These are phyloP conservation scores for Tanypteryx hageni DNA, from an alignment of 2,888 invertebrate species.

Conservation along the genomic window DNA sequence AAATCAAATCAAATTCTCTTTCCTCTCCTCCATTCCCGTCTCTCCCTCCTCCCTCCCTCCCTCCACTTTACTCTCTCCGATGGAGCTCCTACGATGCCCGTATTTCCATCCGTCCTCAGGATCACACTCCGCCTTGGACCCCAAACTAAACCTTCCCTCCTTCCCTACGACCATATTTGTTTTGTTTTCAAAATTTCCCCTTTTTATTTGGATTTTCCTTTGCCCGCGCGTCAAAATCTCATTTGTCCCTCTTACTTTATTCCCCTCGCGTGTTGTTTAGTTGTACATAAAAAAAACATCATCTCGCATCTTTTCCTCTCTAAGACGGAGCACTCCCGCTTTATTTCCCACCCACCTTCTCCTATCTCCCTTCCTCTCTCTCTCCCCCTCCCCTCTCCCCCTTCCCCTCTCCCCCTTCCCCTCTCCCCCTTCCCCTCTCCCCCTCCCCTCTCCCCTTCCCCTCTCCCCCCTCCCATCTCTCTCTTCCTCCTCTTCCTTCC, in stretches of 20 bases:
- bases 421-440: too few species aligned
- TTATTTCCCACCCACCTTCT: too few species aligned
- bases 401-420: too few species aligned
- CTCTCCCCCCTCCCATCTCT: too few species aligned
- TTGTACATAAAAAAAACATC: slow-evolving; percentile 14
- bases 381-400: too few species aligned
- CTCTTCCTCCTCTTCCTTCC: too few species aligned
- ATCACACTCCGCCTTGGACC: too few species aligned
- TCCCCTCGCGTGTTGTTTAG: neutral
- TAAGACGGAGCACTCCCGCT: too few species aligned
- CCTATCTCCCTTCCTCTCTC: too few species aligned
- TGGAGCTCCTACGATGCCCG: neutral
- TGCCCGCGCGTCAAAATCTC: slow-evolving; percentile 15
- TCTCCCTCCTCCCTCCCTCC: neutral
- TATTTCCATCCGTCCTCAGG: neutral
- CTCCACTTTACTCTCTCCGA: neutral
- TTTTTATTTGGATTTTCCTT: neutral
- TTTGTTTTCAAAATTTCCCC: neutral
- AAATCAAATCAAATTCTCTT: too few species aligned
- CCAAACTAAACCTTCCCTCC: neutral
- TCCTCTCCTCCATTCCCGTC: too few species aligned
- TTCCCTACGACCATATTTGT: neutral
- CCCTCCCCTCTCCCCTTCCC: too few species aligned
- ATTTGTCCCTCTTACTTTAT: slow-evolving; percentile 1
- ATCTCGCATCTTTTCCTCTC: neutral